Evolutionary conservation across 2,888 invertebrate genomes (phyloP).

Genomic region (Sarcophaga carnaria): DNA sequence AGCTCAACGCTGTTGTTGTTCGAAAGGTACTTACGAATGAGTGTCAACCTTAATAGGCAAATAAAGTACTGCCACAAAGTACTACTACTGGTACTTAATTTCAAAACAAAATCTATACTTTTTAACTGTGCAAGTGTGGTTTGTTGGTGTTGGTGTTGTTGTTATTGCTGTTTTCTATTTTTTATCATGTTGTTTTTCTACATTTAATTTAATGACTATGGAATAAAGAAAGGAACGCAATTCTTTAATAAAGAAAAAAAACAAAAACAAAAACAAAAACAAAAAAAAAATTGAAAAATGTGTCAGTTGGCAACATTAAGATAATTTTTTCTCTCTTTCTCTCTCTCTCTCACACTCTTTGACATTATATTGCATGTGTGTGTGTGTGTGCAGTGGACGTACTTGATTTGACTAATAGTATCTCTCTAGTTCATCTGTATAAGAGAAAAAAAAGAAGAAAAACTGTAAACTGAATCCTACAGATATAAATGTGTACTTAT

Average conservation of each 20-base stretch:
- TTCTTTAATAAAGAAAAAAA: slow-evolving; percentile 22
- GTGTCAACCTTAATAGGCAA: slow-evolving; percentile 5
- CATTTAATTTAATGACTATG: slow-evolving; percentile 27
- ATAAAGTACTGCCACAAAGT: background rate
- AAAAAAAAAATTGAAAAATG: slow-evolving; percentile 13
- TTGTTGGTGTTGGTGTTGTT: background rate
- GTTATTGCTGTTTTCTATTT: background rate
- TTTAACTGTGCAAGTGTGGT: background rate
- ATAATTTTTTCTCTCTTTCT: slow-evolving; percentile 5
- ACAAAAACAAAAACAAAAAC: too few relatives aligned
- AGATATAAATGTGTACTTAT: background rate
- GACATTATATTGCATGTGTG: background rate
- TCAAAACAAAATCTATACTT: too few relatives aligned
- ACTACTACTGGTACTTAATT: background rate
- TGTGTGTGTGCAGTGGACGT: slow-evolving; percentile 3
- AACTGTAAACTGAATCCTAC: background rate
- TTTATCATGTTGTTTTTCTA: slow-evolving; percentile 2
- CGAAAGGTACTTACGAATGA: background rate
- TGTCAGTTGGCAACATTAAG: slow-evolving; percentile 60
- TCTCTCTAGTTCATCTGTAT: slow-evolving; percentile 51
- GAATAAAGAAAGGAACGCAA: background rate
- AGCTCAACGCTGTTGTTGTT: background rate
- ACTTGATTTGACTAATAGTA: slow-evolving; percentile 54
- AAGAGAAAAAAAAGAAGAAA: background rate
- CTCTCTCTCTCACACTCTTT: background rate